Percentiles rank a stretch among this genome's conserved stretches.
Evolutionary conservation across 1,140 invertebrate species (phyloP).

Genomic region (Bombus picipes): DNA sequence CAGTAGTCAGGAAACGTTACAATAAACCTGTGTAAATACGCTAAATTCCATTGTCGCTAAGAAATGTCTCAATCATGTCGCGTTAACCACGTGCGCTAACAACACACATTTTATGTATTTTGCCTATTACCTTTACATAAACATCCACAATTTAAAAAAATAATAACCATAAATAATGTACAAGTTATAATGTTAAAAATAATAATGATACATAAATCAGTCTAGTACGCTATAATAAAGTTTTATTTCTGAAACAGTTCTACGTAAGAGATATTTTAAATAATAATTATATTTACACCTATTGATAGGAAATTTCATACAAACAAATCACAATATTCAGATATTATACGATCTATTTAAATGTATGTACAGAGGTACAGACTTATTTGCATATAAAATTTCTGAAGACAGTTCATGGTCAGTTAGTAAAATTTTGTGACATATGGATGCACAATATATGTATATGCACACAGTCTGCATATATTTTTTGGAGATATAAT

Average conservation of each 20-base stretch:
- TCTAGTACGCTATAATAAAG: background rate
- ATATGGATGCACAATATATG: background rate
- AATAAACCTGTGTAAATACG: background rate
- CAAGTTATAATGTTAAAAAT: background rate
- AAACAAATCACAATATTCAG: slow-evolving; percentile 8
- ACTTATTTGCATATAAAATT: background rate
- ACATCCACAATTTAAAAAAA: background rate
- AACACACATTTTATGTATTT: background rate
- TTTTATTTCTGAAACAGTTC: background rate
- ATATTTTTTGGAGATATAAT: background rate
- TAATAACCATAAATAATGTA: background rate
- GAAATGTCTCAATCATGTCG: background rate
- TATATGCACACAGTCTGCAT: background rate
- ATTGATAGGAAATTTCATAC: background rate
- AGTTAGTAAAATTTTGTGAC: background rate
- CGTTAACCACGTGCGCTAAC: background rate
- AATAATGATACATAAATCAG: slow-evolving; percentile 28
- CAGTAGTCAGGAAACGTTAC: background rate
- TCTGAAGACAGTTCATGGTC: background rate
- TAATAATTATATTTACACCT: slow-evolving; percentile 25
- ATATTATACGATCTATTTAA: background rate
- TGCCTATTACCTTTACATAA: background rate
- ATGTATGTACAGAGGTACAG: background rate
- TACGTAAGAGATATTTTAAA: slow-evolving; percentile 4
- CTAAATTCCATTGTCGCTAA: background rate